Base-by-base conservation (phyloP, 2,113 vertebrate genomes). In the Guaruba guarouba region DNA sequence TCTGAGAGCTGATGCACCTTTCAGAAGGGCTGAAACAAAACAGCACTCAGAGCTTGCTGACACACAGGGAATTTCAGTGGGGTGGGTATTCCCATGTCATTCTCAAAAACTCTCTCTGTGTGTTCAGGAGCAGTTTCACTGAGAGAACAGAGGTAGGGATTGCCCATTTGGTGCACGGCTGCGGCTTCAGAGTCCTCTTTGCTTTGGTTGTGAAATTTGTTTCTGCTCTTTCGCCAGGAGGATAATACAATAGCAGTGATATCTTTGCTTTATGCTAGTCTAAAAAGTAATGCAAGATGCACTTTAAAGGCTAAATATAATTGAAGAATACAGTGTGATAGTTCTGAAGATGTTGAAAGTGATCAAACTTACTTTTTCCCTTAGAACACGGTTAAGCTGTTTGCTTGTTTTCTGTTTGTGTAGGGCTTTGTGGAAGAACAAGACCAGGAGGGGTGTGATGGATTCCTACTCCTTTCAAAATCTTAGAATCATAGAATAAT, bases 391-490 rank as follows among this genome's bases (percentile, higher is more conserved):
- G 5, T 88, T 86, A 86, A 77, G 44, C 52, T 54, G 11, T 88
- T 80, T 33, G 46, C 69, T 88, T 78, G 17, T 61, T 88, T 85
- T 82, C 62, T 79, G 52, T 23, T 51, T 71, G 18, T 57, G 27
- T 51, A 52, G 82, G 63, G 20, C 63, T 92, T 88, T 73, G 49
- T 74, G 71, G 52, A 91, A 76, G 37, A 85, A 3, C 35, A 48
- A 35, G 33, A 35, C 46, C 20, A 66, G 63, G 68, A 88, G 64
- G 64, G 41, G 48, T 76, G 52, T 83, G 76, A 80, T 83, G 27
- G 49, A 88, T 92, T 91, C 59, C 73, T 77, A 6, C 24, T 86
- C 16, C 33, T 91, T 93, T 82, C 35, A 81, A 80, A 79, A 52
- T 61, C 41, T 51, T 51, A 25, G 49, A 51, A 25, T 51, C 49